Conservation (phyloP, 2,113 vertebrate genomes). For the Ailuropoda melanoleuca region DNA sequence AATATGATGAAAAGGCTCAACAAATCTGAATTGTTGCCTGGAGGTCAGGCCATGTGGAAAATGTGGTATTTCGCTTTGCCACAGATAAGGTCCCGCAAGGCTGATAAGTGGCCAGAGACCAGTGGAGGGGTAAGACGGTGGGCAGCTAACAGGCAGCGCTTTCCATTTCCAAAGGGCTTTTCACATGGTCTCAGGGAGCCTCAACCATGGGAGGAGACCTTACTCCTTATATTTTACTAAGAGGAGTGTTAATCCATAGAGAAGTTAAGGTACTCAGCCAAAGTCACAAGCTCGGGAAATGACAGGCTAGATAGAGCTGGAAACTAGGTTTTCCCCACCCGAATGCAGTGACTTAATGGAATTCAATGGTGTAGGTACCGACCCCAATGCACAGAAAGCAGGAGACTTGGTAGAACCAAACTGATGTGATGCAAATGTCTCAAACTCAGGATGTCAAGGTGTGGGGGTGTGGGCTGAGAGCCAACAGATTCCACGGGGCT, state of each 20-base stretch:
- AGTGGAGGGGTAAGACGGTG: not conserved
- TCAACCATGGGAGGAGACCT: not conserved
- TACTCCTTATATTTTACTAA: not conserved
- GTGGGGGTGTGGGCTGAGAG: not conserved
- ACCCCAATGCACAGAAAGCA: not conserved
- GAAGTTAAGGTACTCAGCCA: not conserved
- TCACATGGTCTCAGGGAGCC: not conserved
- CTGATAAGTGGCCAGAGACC: not conserved
- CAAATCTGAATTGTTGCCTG: not conserved
- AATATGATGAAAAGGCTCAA: slow-evolving; percentile 3
- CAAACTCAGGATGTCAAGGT: not conserved
- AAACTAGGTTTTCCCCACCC: not conserved
- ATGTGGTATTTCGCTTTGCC: not conserved
- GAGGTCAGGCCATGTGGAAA: not conserved
- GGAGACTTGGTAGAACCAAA: not conserved
- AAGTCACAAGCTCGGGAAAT: not conserved
- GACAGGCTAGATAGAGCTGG: not conserved
- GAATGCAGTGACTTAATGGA: not conserved
- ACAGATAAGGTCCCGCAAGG: not conserved
- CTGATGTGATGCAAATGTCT: not conserved
- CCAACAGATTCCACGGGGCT: not conserved
- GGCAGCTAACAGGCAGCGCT: not conserved
- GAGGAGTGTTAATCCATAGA: not conserved
- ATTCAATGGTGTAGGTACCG: not conserved
- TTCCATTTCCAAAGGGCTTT: not conserved